Evolutionary conservation across 2,888 invertebrate genomes (phyloP), one percentile per base, ranked within the genome.

Genomic region (Epirrhoe alternata): DNA sequence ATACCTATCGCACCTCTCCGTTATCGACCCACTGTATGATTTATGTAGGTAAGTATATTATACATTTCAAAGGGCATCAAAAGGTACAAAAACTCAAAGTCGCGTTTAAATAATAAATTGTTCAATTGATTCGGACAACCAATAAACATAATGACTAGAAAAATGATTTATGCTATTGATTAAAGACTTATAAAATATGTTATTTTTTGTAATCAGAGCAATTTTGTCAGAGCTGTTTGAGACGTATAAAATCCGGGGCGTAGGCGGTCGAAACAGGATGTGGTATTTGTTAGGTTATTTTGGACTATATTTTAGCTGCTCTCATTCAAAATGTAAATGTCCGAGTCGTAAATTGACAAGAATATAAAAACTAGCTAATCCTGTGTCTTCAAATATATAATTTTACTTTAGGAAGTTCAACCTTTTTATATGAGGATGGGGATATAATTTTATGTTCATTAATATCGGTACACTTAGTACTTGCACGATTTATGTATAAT

Each of bases 201-300:
- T 16, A 51, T n/a, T 54, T 57, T 57, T 51, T 45, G 42, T 14
- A 57, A 57, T 42, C 5, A 59, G 54, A 66, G 31, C 50, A 60
- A 16, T 50, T 66, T 61, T 24, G 30, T 51, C 33, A 12, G 17
- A 52, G 55, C 61, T 54, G 57, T 50, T 24, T 16, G 14, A 30
- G 30, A 45, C 42, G 17, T 55, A 56, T n/a, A n/a, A 10, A 31
- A 12, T 14, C 53, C 16, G 55, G 33, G 31, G 38, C 42, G 61
- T 66, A 57, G 61, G 61, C 53, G 66, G 17, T 49, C 31, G 12
- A 31, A 66, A 57, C 61, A 66, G 66, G 61, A 66, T 66, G 66
- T 61, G 6, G 24, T 61, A 24, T 12, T 3, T 12, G 35, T 49
- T 53, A 35, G 6, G 17, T 50, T 31, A 12, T 31, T 31, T 31